Conservation (phyloP, 30 jellyfish, hydroid and myxozoan genomes). For the Aurelia sp. region DNA sequence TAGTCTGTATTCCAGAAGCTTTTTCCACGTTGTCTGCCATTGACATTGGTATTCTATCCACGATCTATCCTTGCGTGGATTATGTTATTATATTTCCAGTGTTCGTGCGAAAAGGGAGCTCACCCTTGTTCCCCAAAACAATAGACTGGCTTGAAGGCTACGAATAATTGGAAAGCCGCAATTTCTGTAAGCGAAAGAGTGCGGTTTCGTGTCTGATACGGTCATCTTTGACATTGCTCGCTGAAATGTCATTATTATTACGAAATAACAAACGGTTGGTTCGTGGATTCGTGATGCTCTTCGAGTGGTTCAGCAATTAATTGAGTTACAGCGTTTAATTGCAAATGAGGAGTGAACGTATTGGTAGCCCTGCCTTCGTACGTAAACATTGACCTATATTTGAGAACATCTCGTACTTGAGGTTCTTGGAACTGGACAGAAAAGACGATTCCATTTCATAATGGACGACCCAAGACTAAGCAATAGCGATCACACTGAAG, state of each 20-base stretch:
- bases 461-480: constrained; percentile 32
- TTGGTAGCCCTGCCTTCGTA: neutral
- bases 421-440: too few relatives aligned
- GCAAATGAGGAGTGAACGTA: neutral
- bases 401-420: too few relatives aligned
- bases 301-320: neutral
- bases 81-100: too few relatives aligned
- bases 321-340: neutral
- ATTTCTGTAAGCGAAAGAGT: constrained; percentile 20
- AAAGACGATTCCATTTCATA: neutral
- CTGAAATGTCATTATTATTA: too few relatives aligned
- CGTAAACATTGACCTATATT: too few relatives aligned
- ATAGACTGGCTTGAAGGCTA: constrained; percentile 43
- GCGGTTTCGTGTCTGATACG: constrained; percentile 13
- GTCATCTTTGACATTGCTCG: constrained; percentile 1
- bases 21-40: too few relatives aligned
- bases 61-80: too few relatives aligned
- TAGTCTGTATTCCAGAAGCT: too few relatives aligned
- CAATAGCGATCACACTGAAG: constrained; percentile 11
- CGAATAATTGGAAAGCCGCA: constrained; percentile 46
- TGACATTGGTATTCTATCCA: too few relatives aligned
- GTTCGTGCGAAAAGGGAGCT: too few relatives aligned
- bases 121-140: constrained; percentile 36
- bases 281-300: neutral
- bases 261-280: too few relatives aligned